Evolutionary conservation across 2,888 invertebrate genomes (phyloP).

Genomic region (Periphyllus acericola): DNA sequence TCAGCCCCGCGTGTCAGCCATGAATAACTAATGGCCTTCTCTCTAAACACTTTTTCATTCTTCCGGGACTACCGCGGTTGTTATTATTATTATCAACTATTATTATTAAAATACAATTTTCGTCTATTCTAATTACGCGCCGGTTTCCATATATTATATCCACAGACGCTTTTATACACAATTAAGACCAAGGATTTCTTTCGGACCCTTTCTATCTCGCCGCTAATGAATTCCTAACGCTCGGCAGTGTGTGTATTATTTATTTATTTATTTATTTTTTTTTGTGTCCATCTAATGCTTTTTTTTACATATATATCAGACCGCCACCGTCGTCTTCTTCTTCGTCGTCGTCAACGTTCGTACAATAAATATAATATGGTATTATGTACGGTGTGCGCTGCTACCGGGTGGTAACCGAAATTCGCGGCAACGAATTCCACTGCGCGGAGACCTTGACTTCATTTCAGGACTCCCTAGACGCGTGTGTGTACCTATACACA

Average conservation of each 20-base stretch:
- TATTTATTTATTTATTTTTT: neutral
- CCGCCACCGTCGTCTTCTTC: conserved; percentile 19
- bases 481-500: no score
- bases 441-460: conserved; percentile 47
- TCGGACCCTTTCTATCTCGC: conserved; percentile 47
- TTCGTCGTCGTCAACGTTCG: neutral
- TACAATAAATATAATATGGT: neutral
- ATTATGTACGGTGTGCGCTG: neutral
- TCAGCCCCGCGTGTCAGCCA: conserved; percentile 62
- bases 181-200: conserved; percentile 55
- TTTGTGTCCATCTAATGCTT: conserved; percentile 37
- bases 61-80: conserved; percentile 60
- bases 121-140: conserved; percentile 61
- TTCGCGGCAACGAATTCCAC: conserved; percentile 53
- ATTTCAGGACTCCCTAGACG: conserved; percentile 41
- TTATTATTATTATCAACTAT: conserved; percentile 57
- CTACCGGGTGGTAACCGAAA: conserved; percentile 47
- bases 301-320: conserved; percentile 58
- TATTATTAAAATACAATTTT: conserved; percentile 62
- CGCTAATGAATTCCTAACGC: conserved; percentile 59
- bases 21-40: conserved; percentile 62
- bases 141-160: conserved; percentile 58
- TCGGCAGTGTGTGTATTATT: conserved; percentile 22
- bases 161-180: conserved; percentile 53
- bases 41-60: conserved; percentile 62